Evolutionary conservation across 1,140 invertebrate genomes (phyloP).

Genomic region (Drosophila jambulina): DNA sequence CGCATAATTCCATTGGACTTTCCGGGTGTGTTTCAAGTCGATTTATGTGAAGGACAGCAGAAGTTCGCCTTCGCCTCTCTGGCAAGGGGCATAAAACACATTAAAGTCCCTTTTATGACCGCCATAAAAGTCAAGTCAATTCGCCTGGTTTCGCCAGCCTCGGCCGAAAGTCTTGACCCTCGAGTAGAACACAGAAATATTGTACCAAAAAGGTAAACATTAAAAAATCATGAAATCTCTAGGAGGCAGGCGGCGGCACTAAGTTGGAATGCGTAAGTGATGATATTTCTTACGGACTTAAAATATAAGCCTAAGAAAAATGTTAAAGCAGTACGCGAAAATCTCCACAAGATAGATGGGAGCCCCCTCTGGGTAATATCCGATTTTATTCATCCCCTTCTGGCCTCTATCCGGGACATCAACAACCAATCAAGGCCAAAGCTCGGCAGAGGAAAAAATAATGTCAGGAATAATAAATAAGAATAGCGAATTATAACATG

Average conservation of each 20-base stretch:
- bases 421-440: conserved; percentile 2
- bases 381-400: neutral
- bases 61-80: conserved; percentile 36
- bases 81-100: conserved; percentile 67
- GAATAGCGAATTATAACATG: neutral
- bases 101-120: conserved; percentile 76
- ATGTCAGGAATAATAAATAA: neutral
- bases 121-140: conserved; percentile 78
- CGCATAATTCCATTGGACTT: conserved; percentile 63
- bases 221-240: conserved; percentile 58
- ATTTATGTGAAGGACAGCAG: conserved; percentile 68
- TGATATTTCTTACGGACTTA: conserved; percentile 37
- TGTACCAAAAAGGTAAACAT: conserved; percentile 39
- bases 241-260: conserved; percentile 8
- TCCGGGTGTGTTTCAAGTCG: conserved; percentile 45
- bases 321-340: conserved; percentile 20
- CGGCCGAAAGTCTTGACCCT: conserved; percentile 39
- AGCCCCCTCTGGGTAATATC: conserved; percentile 20
- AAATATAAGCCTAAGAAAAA: conserved; percentile 11
- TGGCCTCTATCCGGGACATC: neutral
- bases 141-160: conserved; percentile 27
- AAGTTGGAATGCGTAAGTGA: conserved; percentile 19
- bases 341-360: conserved; percentile 30
- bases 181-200: conserved; percentile 27
- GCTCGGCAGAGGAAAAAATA: neutral